Conservation (phyloP, 1,140 invertebrate species). For the Triops longicaudatus region DNA sequence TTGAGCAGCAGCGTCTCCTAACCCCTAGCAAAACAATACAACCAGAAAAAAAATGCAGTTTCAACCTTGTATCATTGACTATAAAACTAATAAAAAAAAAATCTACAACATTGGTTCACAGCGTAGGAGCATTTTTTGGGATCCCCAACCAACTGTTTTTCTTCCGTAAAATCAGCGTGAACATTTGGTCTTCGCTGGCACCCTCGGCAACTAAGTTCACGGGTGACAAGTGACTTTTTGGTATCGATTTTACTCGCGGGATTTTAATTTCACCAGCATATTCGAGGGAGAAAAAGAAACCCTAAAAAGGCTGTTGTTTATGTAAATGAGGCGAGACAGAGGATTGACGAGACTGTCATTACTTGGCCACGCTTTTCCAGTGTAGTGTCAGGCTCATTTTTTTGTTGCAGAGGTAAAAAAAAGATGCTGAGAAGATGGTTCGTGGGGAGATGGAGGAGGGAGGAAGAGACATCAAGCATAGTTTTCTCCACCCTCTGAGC, state of each 20-base stretch:
- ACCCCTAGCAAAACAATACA: too few species aligned
- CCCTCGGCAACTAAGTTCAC: too few species aligned
- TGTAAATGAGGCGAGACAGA: conserved; percentile 2
- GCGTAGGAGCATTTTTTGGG: too few species aligned
- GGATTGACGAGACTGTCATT: background rate
- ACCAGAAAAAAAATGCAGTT: too few species aligned
- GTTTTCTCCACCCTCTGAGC: background rate
- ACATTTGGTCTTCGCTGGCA: too few species aligned
- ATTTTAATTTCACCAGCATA: background rate
- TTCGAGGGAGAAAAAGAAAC: background rate
- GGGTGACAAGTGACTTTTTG: background rate
- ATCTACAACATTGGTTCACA: too few species aligned
- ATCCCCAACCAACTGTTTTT: too few species aligned
- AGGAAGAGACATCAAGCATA: background rate
- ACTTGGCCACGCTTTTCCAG: background rate
- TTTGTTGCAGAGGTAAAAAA: background rate
- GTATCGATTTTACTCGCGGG: background rate
- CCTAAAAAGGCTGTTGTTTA: background rate
- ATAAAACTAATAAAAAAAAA: too few species aligned
- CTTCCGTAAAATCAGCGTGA: too few species aligned
- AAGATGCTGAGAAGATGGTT: background rate
- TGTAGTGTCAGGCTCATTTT: conserved; percentile 11
- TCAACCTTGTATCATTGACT: too few species aligned
- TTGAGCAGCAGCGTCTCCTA: too few species aligned
- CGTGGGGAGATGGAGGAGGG: too few species aligned